Evolutionary conservation across 2,888 invertebrate genomes (phyloP), one percentile per base, ranked within the genome.

Genomic region (Leptarthrus brevirostris): DNA sequence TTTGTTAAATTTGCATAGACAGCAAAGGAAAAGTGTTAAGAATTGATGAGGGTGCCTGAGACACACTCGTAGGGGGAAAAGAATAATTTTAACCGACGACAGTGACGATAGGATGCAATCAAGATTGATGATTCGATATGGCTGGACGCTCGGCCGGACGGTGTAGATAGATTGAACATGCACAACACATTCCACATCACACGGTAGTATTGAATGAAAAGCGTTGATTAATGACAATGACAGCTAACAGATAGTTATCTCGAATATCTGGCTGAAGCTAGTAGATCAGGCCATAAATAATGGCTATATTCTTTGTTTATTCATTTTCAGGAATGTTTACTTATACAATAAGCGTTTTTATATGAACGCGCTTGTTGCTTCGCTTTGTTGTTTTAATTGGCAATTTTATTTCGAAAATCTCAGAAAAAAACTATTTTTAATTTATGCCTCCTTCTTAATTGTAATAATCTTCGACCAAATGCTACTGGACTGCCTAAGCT

Each of bases 51-150:
- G 69, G 34, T 52, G 47, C 69, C 69, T 12, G 16, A 22, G 52
- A n/a, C 49, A 49, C 52, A 52, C 49, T 34, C 14, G 14, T 24
- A 18, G 36, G 24, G 47, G 16, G 30, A 34, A 69, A 52, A 69
- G 36, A 69, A 34, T 22, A 52, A 52, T 52, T 34, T 52, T 61
- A 18, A 5, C 26, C 20, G 69, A 52, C 49, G 52, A 69, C 69
- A 69, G 69, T 69, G 69, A 69, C 69, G 69, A 69, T 69, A 44
- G 52, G 52, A 69, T 69, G 52, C 40, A 69, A 69, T 69, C 69
- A 69, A 69, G 69, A 69, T 69, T 69, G 69, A 69, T 69, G 49
- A 34, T 26, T 34, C 34, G 69, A 52, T 69, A 69, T 16, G 36
- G 34, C 49, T 22, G 66, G 30, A 54, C 30, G 30, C 18, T 20